These are phyloP conservation scores for Chloroceryle amazona DNA, from an alignment of 2,797 vertebrate species.

Conservation along the genomic window DNA sequence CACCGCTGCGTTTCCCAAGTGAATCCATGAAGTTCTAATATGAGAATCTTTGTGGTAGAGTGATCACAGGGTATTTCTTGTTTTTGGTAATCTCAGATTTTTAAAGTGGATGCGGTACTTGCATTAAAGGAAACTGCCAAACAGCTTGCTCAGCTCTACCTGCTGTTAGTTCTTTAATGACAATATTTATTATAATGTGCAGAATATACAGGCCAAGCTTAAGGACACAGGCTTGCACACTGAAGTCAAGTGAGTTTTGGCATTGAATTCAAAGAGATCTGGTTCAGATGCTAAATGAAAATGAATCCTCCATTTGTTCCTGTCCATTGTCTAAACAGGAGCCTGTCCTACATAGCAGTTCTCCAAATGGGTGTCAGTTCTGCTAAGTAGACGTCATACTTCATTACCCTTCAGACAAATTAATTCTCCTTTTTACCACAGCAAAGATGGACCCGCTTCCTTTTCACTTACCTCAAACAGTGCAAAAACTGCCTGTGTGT, in stretches of 20 bases:
- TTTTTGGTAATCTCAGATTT: background rate
- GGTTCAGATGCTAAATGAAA: slow-evolving; percentile 4
- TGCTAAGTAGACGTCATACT: background rate
- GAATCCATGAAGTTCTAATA: background rate
- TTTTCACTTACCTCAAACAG: background rate
- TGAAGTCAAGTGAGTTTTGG: background rate
- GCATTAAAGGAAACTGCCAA: background rate
- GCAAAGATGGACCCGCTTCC: background rate
- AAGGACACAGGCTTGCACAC: background rate
- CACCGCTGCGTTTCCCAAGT: background rate
- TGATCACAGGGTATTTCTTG: background rate
- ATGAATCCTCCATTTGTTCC: background rate
- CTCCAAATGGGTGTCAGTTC: too few relatives aligned
- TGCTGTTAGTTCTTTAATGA: background rate
- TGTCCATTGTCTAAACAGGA: background rate
- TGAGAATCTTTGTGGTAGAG: background rate
- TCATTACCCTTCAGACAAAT: slow-evolving; percentile 13
- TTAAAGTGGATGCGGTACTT: background rate
- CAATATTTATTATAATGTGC: background rate
- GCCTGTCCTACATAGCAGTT: background rate
- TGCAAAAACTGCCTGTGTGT: background rate
- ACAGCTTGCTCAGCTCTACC: background rate
- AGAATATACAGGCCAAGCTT: background rate
- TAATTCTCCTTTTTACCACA: slow-evolving; percentile 11
- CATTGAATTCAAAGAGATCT: background rate